Conservation (phyloP, 2,797 vertebrate species). For the Potorous gilbertii region DNA sequence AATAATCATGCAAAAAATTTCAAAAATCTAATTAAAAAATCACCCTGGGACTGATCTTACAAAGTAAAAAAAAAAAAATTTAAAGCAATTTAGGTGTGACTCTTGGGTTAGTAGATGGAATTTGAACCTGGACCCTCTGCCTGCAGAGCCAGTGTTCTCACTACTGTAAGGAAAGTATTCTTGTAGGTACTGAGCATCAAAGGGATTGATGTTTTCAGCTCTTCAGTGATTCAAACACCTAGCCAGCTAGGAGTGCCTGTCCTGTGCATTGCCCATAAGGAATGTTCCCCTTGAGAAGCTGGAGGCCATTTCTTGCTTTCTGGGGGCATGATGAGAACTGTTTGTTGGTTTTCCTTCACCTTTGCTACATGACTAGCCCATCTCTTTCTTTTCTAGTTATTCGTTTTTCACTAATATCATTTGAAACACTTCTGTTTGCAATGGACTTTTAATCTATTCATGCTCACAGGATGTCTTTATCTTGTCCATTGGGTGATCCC, state of each 20-base stretch:
- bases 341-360: not conserved
- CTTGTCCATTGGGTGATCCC: not conserved
- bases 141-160: not conserved
- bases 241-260: not conserved
- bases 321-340: not conserved
- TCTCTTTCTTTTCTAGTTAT: not conserved
- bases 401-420: not conserved
- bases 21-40: not conserved
- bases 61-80: not conserved
- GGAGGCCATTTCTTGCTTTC: not conserved
- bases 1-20: not conserved
- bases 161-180: not conserved
- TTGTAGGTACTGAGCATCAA: not conserved
- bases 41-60: not conserved
- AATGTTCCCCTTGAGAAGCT: not conserved
- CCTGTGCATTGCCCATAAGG: not conserved
- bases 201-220: not conserved
- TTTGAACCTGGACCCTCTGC: not conserved
- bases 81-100: not conserved
- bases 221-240: not conserved
- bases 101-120: not conserved
- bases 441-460: not conserved
- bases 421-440: not conserved
- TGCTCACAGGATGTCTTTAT: not conserved
- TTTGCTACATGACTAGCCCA: not conserved